A percentile compares a stretch with the other conserved stretches of the same genome.
These are phyloP conservation scores for Oreochromis spilurus DNA, from an alignment of 2,113 vertebrate genomes.

Conservation along the genomic window DNA sequence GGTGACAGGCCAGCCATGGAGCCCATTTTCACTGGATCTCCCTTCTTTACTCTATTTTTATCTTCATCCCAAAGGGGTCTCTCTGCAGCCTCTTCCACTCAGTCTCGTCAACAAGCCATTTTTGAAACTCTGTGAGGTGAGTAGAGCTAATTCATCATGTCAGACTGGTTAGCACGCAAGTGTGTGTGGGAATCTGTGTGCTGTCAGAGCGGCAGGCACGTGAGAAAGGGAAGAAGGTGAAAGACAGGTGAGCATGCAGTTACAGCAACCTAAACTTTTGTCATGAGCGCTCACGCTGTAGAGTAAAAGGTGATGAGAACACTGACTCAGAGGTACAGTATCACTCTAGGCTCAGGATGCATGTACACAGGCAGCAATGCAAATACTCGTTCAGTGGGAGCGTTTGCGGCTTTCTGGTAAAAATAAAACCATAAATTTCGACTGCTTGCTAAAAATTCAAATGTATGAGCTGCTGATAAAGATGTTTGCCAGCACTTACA, in stretches of 20 bases:
- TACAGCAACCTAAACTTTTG: neutral
- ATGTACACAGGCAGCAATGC: neutral
- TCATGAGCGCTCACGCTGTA: neutral
- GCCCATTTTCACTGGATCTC: neutral
- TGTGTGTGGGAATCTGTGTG: neutral
- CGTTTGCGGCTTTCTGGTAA: neutral
- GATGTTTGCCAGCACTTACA: neutral
- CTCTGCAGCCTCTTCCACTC: neutral
- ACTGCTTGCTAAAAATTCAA: neutral
- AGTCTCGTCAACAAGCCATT: neutral
- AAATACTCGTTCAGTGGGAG: neutral
- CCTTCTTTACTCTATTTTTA: neutral
- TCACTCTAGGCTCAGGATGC: neutral
- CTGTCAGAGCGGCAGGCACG: neutral
- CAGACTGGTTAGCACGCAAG: neutral
- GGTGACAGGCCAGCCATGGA: neutral
- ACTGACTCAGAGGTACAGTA: neutral
- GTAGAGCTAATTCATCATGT: slow-evolving; percentile 5
- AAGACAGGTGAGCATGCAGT: neutral
- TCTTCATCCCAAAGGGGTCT: neutral
- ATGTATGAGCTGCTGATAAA: neutral
- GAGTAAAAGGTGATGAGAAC: neutral
- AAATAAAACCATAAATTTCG: neutral
- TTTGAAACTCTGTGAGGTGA: neutral
- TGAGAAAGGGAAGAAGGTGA: neutral